phyloP scores from a whole-genome alignment of 1,140 invertebrate genomes.

The Brachionus asplanchnoidis region DNA sequence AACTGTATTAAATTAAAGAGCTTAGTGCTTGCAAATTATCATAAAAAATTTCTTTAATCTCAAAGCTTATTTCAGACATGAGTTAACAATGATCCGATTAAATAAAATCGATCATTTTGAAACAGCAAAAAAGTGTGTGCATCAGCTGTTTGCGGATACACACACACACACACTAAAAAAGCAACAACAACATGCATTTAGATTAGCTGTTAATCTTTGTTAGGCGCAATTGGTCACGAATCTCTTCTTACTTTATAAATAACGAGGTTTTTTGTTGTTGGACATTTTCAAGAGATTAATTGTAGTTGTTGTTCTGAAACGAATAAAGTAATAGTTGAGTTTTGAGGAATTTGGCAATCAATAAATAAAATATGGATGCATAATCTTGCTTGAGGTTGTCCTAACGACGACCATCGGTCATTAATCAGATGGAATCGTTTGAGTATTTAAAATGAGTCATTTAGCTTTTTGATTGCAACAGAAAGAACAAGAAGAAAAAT shows the following conservation, averaged over 20 bases:
- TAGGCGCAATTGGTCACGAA: too few species aligned
- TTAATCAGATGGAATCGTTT: too few species aligned
- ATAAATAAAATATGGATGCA: background rate
- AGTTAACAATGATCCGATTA: conserved; percentile 1
- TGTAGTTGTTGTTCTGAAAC: background rate
- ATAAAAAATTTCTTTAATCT: background rate
- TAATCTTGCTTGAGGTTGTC: background rate
- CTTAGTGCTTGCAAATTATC: background rate
- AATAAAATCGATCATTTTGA: background rate
- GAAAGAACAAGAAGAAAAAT: background rate
- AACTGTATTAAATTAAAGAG: background rate
- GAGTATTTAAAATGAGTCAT: too few species aligned
- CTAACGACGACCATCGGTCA: background rate
- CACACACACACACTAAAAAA: background rate
- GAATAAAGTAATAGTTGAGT: background rate
- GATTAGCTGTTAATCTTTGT: too few species aligned
- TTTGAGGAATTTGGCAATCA: background rate
- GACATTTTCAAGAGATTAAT: background rate
- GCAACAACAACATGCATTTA: too few species aligned
- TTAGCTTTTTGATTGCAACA: too few species aligned
- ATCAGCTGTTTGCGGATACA: background rate
- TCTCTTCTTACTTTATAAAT: too few species aligned
- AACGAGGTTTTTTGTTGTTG: background rate
- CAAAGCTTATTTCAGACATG: background rate
- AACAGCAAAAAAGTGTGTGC: background rate